Conservation (phyloP, 2,888 invertebrate species). For the Aradus depressus region DNA sequence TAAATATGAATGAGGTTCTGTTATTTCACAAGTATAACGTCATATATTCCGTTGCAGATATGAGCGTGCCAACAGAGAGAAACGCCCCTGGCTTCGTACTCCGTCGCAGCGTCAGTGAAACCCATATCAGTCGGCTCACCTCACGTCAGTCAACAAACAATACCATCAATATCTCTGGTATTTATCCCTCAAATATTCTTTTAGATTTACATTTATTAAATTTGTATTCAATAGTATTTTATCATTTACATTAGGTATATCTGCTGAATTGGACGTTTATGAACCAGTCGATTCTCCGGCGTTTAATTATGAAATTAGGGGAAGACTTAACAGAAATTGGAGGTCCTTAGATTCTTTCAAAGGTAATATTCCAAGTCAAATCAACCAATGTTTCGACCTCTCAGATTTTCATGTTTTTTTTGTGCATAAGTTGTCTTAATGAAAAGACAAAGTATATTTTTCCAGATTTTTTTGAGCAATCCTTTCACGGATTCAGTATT, state of each 20-base stretch:
- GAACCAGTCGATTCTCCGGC: conserved; percentile 12
- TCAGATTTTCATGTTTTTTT: too few species aligned
- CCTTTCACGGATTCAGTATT: background rate
- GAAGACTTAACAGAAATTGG: conserved; percentile 32
- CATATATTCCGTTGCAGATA: conserved; percentile 16
- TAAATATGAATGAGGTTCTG: too few species aligned
- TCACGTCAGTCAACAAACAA: conserved; percentile 10
- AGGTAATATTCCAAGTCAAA: conserved; percentile 23
- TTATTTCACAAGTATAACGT: too few species aligned
- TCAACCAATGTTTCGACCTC: background rate
- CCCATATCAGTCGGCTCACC: too few species aligned
- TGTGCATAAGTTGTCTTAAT: too few species aligned
- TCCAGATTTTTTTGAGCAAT: too few species aligned
- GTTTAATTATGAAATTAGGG: conserved; percentile 3
- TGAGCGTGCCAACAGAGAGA: conserved; percentile 17
- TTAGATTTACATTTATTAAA: too few species aligned
- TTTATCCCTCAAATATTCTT: too few species aligned
- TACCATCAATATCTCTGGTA: conserved; percentile 16
- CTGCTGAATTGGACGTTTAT: conserved; percentile 21
- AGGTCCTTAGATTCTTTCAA: conserved; percentile 34
- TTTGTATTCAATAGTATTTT: too few species aligned
- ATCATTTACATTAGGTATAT: conserved; percentile 15
- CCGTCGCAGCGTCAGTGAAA: conserved; percentile 46
- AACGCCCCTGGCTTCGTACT: conserved; percentile 13
- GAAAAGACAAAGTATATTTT: too few species aligned